Base-by-base conservation (phyloP, 2,113 vertebrate genomes). In the Protobothrops mucrosquamatus region DNA sequence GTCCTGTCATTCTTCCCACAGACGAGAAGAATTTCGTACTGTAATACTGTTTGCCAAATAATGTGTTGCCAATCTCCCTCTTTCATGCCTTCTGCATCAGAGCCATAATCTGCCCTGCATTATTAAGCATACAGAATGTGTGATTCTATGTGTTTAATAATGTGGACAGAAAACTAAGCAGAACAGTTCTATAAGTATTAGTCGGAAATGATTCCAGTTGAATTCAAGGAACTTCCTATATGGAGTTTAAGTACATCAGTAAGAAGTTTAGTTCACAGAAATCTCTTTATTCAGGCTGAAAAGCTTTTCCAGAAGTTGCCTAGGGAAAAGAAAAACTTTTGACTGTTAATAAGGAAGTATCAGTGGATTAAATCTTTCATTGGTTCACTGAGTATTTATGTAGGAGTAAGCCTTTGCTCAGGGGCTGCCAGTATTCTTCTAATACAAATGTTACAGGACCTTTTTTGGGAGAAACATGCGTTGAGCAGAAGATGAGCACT, bases 1-100 rank as follows among this genome's bases (percentile, higher is more conserved):
- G 29, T n/a, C 4, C 64, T 69, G 12, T 12, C 64, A n/a, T 69
- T 69, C 12, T 69, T 69, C 64, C 29, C 23, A 61, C 24, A 93
- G 95, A 95, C 95, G 96, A 95, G 85, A 88, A 95, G 94, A 94
- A 92, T 88, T n/a, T 69, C 4, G 3, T 46, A 46, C 43, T 46
- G 0, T 69, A n/a, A 91, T 39, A 51, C 52, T 94, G 89, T 96
- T 93, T 93, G 95, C 93, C 94, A 90, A 95, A 56, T 91, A 61
- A 90, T 43, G 57, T 46, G 48, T n/a, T 81, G 29, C 64, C 51
- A 91, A 24, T 39, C 18, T 34, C 4, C 10, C 74, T 24, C 24
- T 69, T 51, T 14, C 51, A 54, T 14, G 48, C 34, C 3, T 91
- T 74, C 3, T 87, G 23, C 4, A 26, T 51, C 10, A 51, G 24